These are phyloP conservation scores for Dione vanillae DNA, from an alignment of 2,888 invertebrate species.

Conservation along the genomic window DNA sequence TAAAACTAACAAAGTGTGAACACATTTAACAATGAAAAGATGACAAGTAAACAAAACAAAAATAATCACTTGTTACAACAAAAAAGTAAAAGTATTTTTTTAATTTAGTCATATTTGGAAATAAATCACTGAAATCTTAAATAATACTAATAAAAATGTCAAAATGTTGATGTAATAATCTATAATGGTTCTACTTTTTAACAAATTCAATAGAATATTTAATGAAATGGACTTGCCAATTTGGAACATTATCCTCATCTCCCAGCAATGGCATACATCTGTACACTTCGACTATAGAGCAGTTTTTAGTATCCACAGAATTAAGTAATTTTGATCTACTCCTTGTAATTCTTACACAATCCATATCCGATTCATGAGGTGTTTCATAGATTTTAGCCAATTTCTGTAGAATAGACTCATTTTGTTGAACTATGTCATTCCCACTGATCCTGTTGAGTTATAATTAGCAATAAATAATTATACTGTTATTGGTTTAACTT, in stretches of 20 bases:
- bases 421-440: conserved; percentile 7
- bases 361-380: not conserved
- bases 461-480: conserved; percentile 32
- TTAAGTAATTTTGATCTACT: conserved; percentile 52
- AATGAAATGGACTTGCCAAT: conserved; percentile 71
- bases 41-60: not conserved
- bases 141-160: not conserved
- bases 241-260: conserved; percentile 64
- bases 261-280: conserved; percentile 75
- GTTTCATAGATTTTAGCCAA: not conserved
- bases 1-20: not conserved
- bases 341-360: conserved; percentile 56
- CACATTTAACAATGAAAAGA: not conserved
- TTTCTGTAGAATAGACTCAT: conserved; percentile 7
- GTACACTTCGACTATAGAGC: conserved; percentile 67
- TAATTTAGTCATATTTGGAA: not conserved
- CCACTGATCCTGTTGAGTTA: conserved; percentile 29
- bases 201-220: conserved; percentile 63
- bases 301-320: conserved; percentile 49
- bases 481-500: conserved; percentile 36
- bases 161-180: not conserved
- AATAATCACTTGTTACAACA: not conserved
- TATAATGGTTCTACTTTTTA: conserved; percentile 8
- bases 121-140: not conserved
- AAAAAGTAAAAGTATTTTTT: not conserved